These are phyloP conservation scores for Cathartes aura DNA, from an alignment of 2,113 vertebrate genomes.

Conservation along the genomic window DNA sequence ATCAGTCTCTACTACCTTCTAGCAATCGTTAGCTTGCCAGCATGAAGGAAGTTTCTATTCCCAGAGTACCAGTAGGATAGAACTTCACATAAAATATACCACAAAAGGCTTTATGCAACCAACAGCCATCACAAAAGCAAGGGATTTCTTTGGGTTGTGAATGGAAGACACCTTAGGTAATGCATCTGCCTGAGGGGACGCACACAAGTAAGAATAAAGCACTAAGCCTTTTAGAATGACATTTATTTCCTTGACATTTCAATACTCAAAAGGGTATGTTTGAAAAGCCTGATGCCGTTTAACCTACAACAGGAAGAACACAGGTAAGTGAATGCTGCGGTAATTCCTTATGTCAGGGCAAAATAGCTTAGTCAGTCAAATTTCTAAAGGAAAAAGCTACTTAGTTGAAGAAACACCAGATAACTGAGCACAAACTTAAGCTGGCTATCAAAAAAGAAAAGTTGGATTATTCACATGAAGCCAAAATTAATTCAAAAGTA, in stretches of 20 bases:
- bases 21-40: neutral
- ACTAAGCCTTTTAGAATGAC: neutral
- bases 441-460: neutral
- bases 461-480: neutral
- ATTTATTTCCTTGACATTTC: neutral
- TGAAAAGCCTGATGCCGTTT: neutral
- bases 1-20: neutral
- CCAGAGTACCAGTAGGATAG: neutral
- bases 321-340: neutral
- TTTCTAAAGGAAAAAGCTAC: neutral
- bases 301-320: neutral
- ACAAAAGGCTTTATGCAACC: neutral
- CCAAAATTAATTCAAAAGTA: neutral
- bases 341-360: neutral
- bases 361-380: neutral
- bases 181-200: neutral
- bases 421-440: neutral
- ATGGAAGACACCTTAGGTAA: neutral
- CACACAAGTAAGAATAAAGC: neutral
- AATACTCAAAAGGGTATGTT: neutral
- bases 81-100: neutral
- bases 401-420: neutral
- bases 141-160: neutral
- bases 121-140: neutral
- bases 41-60: neutral